These are phyloP conservation scores for Phortica magna DNA, from an alignment of 2,888 invertebrate species.

Conservation along the genomic window DNA sequence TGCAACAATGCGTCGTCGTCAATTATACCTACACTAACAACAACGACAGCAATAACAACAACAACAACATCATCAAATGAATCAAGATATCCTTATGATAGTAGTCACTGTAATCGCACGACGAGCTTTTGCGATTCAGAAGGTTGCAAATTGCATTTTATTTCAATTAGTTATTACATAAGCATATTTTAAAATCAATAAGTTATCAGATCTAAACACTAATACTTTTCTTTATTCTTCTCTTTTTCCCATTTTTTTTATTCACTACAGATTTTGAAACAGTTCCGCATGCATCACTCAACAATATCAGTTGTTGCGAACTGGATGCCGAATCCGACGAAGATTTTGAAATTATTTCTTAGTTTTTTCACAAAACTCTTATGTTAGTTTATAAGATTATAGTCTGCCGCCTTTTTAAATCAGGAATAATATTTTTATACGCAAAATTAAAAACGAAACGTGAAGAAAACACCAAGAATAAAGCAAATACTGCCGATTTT, in stretches of 20 bases:
- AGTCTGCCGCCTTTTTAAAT: neutral
- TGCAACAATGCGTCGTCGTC: conserved; percentile 10
- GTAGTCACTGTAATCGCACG: conserved; percentile 37
- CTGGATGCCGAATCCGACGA: conserved; percentile 86
- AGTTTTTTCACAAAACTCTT: conserved; percentile 60
- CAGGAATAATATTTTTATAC: conserved; percentile 11
- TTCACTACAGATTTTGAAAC: conserved; percentile 61
- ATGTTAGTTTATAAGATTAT: neutral
- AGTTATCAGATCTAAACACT: neutral
- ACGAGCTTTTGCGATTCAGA: conserved; percentile 58
- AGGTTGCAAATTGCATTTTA: conserved; percentile 43
- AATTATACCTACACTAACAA: conserved; percentile 56
- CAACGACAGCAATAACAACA: conserved; percentile 46
- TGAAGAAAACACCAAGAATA: neutral
- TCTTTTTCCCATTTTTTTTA: conserved; percentile 13
- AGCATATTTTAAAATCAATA: neutral
- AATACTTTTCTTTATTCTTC: conserved; percentile 1
- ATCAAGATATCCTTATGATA: conserved; percentile 4
- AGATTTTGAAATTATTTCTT: conserved; percentile 90
- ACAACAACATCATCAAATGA: conserved; percentile 31
- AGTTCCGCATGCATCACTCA: conserved; percentile 29
- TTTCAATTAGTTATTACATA: neutral
- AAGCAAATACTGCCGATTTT: neutral
- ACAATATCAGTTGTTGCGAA: conserved; percentile 72
- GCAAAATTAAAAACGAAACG: conserved; percentile 10